Conservation (phyloP, 2,888 invertebrate genomes). For the Kuschelorhynchus macadamiae region DNA sequence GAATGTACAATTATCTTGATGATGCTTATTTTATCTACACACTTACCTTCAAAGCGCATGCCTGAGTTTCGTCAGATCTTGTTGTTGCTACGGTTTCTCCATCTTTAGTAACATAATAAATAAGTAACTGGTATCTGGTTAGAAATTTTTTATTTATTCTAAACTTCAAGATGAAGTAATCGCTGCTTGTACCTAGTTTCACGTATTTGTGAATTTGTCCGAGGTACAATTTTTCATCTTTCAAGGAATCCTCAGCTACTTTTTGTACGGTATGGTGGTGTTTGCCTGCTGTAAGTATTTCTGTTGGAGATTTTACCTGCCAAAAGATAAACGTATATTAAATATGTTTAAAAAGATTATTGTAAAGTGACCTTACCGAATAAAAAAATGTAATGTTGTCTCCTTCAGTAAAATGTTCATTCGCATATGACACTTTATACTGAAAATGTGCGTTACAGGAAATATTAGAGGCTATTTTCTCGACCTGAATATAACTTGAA, state of each 20-base stretch:
- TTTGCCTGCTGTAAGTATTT: slow-evolving; percentile 61
- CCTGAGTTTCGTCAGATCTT: slow-evolving; percentile 70
- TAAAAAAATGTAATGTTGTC: slow-evolving; percentile 64
- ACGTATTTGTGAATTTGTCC: slow-evolving; percentile 60
- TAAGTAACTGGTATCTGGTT: slow-evolving; percentile 69
- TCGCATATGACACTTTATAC: slow-evolving; percentile 63
- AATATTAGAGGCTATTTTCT: slow-evolving; percentile 56
- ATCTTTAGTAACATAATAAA: slow-evolving; percentile 72
- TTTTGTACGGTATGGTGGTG: slow-evolving; percentile 58
- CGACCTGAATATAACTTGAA: slow-evolving; percentile 63
- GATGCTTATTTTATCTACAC: too few relatives aligned
- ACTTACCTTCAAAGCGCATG: slow-evolving; percentile 69
- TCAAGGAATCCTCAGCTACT: slow-evolving; percentile 55
- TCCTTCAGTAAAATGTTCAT: slow-evolving; percentile 58
- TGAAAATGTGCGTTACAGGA: slow-evolving; percentile 63
- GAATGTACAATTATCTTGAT: too few relatives aligned
- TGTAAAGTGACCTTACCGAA: slow-evolving; percentile 55
- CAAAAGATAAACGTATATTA: slow-evolving; percentile 52
- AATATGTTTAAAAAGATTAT: slow-evolving; percentile 6
- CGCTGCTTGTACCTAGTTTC: slow-evolving; percentile 56
- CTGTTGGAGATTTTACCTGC: slow-evolving; percentile 64
- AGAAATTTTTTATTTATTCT: slow-evolving; percentile 69
- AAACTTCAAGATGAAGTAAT: slow-evolving; percentile 69
- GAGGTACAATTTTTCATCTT: slow-evolving; percentile 58
- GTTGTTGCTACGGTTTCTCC: slow-evolving; percentile 74